Evolutionary conservation across 1,140 invertebrate genomes (phyloP), one percentile per base, ranked within the genome.

Genomic region (Limonius californicus): DNA sequence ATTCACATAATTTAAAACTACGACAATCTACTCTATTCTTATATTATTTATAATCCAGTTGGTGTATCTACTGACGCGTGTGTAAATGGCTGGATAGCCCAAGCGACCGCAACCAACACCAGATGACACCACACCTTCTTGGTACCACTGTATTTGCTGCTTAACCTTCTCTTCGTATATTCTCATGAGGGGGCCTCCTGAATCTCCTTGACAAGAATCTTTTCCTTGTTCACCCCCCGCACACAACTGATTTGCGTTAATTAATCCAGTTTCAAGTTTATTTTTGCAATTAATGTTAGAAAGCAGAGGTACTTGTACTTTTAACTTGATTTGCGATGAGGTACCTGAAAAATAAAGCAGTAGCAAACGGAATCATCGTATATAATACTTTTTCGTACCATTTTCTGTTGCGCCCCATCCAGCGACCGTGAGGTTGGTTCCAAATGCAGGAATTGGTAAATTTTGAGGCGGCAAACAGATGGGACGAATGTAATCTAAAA

Each of bases 31-130:
- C 23, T 27, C 23, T 27, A 27, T 27, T 27, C 23, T 27, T 45
- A 70, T 58, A 59, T 77, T 76, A 43, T 78, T 72, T 39, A 78
- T 63, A n/a, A 87, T 84, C 84, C 84, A 87, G 30, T 72, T 69
- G 1, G 80, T 23, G 66, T 84, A 85, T 8, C 74, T 57, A 1
- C 78, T 73, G 0, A 86, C 76, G 43, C 76, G 76, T 1, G 82
- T 85, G 62, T 86, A 86, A 2, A 87, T 78, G 4, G 83, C 84
- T 1, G 85, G 84, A 60, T 76, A 78, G 9, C 80, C 79, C 39
- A 76, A 72, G 56, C 69, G 66, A 1, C 82, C 85, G 67, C 85
- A 86, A 8, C 70, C 67, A n/a, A 77, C 76, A 1, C 87, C 88
- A 74, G 83, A 84, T 14, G 83, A 84, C 0, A 84, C 83, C 21